Base-by-base conservation (phyloP, 2,888 invertebrate genomes). In the Nymphalis urticae region DNA sequence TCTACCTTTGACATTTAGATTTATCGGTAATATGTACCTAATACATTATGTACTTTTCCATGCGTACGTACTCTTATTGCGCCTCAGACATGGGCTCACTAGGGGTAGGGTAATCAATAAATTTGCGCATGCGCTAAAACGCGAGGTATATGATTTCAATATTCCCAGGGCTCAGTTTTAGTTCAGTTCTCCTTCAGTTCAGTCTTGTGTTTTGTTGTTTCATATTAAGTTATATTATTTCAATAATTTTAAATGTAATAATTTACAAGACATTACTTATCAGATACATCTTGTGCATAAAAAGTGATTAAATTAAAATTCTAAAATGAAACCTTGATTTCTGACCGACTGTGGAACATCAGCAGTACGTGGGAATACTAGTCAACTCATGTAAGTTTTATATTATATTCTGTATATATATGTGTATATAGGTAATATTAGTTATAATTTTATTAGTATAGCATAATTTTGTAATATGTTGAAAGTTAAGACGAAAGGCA, bases 231-330 rank as follows among this genome's bases (percentile, higher is more conserved):
- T 64, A 53, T 62, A 16, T 54, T 42, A 51, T 36, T 53, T 59
- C 61, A n/a, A n/a, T n/a, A n/a, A 63, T 24, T 67, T 63, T 42
- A 47, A 48, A 32, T 71, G 59, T 60, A 47, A 42, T 71, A 56
- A 63, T 68, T 58, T 71, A 4, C 42, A 54, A 36, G 19, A 19
- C 24, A 62, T 65, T 47, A n/a, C 32, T n/a, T 64, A 58, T 64
- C 86, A 98, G 98, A 96, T 89, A 99, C 99, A 8, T 97, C 98
- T 50, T 94, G 99, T 76, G 94, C 96, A 13, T 96, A 96, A 84
- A 95, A 96, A 82, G 94, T 96, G 0, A 97, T 97, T 48, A 99
- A 99, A 87, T 95, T 13, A 53, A 24, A 24, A 53, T 16, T 9
- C 1, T 6, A 24, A 53, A 98, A 83, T 98, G 98, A 0, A 98